Evolutionary conservation across 2,113 vertebrate genomes (phyloP).

Genomic region (Ctenomys sociabilis): DNA sequence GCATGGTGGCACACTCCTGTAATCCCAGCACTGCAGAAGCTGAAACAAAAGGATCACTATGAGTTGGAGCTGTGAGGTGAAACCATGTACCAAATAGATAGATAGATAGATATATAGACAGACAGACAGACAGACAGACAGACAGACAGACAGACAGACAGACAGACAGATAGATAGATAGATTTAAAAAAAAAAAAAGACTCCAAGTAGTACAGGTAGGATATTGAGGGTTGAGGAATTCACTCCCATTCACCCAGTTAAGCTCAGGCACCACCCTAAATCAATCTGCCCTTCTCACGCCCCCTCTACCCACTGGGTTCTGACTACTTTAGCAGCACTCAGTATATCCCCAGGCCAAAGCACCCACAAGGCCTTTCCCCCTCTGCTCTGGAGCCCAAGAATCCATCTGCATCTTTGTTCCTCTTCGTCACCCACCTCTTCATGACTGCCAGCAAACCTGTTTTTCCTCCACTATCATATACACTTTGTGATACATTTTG

Average conservation of each 20-base stretch:
- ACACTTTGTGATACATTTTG: neutral
- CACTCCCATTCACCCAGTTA: neutral
- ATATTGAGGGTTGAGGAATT: neutral
- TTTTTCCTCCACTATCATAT: neutral
- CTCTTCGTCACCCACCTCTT: neutral
- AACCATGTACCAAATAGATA: too few species aligned
- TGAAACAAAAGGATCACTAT: too few species aligned
- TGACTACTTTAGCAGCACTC: neutral
- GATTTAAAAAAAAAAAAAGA: neutral
- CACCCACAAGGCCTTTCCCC: neutral
- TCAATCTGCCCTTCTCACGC: neutral
- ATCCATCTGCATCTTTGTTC: neutral
- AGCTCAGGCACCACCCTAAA: neutral
- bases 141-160: too few species aligned
- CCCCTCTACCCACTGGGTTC: neutral
- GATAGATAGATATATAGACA: too few species aligned
- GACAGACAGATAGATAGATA: too few species aligned
- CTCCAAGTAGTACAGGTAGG: neutral
- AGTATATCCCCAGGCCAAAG: neutral
- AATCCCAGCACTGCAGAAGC: too few species aligned
- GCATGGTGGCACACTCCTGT: too few species aligned
- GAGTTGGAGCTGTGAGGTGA: too few species aligned
- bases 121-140: too few species aligned
- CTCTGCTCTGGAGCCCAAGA: neutral
- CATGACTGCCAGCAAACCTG: neutral